These are phyloP conservation scores for Agrilus biguttatus DNA, from an alignment of 2,888 invertebrate genomes.

Conservation along the genomic window DNA sequence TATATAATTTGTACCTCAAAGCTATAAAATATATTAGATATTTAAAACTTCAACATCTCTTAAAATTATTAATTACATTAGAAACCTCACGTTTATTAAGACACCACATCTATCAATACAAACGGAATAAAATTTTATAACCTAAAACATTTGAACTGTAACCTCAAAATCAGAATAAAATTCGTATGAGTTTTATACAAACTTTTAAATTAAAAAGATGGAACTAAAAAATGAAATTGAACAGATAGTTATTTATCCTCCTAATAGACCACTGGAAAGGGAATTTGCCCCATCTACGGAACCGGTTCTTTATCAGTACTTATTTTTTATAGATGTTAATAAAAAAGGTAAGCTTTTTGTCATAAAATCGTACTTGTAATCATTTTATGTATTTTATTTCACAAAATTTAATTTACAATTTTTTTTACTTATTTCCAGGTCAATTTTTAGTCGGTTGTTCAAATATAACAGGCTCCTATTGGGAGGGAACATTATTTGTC, in stretches of 20 bases:
- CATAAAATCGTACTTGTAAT: background rate
- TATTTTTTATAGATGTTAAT: slow-evolving; percentile 23
- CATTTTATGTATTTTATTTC: background rate
- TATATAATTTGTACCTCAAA: too few relatives aligned
- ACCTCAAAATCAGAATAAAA: too few relatives aligned
- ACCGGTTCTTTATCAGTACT: slow-evolving; percentile 20
- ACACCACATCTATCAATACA: too few relatives aligned
- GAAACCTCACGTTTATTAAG: too few relatives aligned
- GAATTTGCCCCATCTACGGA: slow-evolving; percentile 16
- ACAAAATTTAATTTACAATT: background rate
- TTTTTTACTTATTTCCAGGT: slow-evolving; percentile 19
- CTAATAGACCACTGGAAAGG: slow-evolving; percentile 22
- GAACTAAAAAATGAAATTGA: background rate
- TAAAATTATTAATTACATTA: too few relatives aligned
- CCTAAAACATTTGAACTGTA: too few relatives aligned
- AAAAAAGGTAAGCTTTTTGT: slow-evolving; percentile 15
- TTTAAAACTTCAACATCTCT: too few relatives aligned
- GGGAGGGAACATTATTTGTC: slow-evolving; percentile 45
- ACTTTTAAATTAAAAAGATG: too few relatives aligned
- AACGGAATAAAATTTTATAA: too few relatives aligned
- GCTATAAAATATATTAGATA: too few relatives aligned
- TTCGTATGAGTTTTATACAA: too few relatives aligned
- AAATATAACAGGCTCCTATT: slow-evolving; percentile 42
- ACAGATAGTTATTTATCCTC: slow-evolving; percentile 20
- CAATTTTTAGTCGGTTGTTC: slow-evolving; percentile 42